phyloP scores from a whole-genome alignment of 2,113 vertebrate species.

The Spea bombifrons region DNA sequence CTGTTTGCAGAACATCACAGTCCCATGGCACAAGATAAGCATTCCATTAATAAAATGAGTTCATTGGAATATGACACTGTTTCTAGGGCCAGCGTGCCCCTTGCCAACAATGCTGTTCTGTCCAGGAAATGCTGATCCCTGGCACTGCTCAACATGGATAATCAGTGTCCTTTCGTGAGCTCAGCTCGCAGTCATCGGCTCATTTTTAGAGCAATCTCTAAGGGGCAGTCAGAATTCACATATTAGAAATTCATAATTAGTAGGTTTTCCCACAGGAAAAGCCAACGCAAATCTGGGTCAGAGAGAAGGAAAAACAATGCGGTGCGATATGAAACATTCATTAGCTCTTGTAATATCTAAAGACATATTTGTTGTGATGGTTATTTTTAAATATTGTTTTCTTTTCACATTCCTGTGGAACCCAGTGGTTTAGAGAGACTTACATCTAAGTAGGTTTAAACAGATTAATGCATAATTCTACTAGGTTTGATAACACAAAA shows the following conservation, averaged over 20 bases:
- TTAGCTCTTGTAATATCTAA: neutral
- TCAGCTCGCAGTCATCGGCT: slow-evolving; percentile 13
- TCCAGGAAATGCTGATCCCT: slow-evolving; percentile 42
- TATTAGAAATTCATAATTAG: slow-evolving; percentile 18
- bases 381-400: neutral
- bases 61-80: slow-evolving; percentile 34
- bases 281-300: slow-evolving; percentile 23
- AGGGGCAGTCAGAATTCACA: slow-evolving; percentile 14
- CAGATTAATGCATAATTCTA: no score
- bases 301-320: neutral
- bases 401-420: no score
- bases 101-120: slow-evolving; percentile 41
- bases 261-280: slow-evolving; percentile 23
- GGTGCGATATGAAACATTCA: neutral
- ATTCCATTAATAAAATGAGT: slow-evolving; percentile 42
- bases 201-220: slow-evolving; percentile 6
- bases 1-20: slow-evolving; percentile 31
- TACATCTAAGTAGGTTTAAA: no score
- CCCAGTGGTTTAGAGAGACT: no score
- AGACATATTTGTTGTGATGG: neutral
- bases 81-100: slow-evolving; percentile 6
- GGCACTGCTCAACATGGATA: slow-evolving; percentile 20
- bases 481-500: no score
- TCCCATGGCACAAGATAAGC: slow-evolving; percentile 41
- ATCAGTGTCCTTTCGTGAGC: slow-evolving; percentile 11